A percentile compares a stretch with the other conserved stretches of the same genome.
phyloP scores from a whole-genome alignment of 2,797 vertebrate genomes.

The Heteromormyrus szaboi region DNA sequence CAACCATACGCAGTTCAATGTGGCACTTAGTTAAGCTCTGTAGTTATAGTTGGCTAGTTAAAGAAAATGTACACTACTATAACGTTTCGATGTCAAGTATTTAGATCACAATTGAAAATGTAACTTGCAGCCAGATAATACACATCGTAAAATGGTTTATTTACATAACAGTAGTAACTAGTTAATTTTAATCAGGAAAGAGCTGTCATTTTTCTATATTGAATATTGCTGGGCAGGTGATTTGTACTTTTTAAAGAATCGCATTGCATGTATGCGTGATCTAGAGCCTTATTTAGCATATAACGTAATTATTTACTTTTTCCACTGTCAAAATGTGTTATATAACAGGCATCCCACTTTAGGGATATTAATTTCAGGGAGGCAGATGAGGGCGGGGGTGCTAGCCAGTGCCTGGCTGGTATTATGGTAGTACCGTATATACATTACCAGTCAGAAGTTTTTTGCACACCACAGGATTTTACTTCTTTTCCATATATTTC shows the following conservation, averaged over 20 bases:
- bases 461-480: background rate
- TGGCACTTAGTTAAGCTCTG: background rate
- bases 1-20: background rate
- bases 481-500: background rate
- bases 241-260: background rate
- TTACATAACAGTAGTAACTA: background rate
- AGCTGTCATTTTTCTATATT: background rate
- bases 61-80: background rate
- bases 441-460: background rate
- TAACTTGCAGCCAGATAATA: background rate
- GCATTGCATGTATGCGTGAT: background rate
- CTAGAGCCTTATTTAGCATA: background rate
- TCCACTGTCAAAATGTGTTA: background rate
- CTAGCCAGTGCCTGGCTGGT: background rate
- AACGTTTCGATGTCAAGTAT: background rate
- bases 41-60: background rate
- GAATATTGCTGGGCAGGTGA: background rate
- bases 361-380: background rate
- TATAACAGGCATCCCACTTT: background rate
- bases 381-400: background rate
- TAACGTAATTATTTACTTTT: background rate
- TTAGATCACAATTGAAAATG: background rate
- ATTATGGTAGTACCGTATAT: background rate
- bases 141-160: background rate
- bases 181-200: background rate